Evolutionary conservation across 2,888 invertebrate species (phyloP), one percentile per base, ranked within the genome.

Genomic region (Cabera pusaria): DNA sequence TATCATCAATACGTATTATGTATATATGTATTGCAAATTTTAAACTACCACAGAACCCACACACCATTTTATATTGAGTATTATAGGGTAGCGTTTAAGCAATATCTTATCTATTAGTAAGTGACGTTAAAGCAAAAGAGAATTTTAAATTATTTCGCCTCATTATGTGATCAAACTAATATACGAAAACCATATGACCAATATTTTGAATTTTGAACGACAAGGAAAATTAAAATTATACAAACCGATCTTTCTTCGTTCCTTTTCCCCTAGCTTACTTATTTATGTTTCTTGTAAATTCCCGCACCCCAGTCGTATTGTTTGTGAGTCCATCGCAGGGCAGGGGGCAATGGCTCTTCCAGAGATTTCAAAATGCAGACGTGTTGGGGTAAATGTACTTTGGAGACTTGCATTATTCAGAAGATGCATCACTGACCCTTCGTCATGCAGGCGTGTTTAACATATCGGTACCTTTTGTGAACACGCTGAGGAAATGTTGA

Each of bases 351-450:
- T 36, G 35, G 10, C 35, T 18, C 22, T 22, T 35, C 18, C n/a
- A 29, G 17, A 18, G 6, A 37, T 28, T 29, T 42, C 57, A 64
- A 69, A 64, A 78, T 72, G 70, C 81, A 81, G 82, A 77, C 82
- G 66, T 43, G 32, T 49, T 48, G 67, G 64, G 83, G 83, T 81
- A 76, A 81, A 81, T 49, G 83, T 58, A 71, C 83, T 73, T 52
- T 45, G 44, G 49, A 49, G 49, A 57, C 49, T 22, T 82, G 67
- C 62, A 74, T 84, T 70, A 84, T 86, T 73, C 74, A 81, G 52
- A 36, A 53, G 63, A 59, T 72, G 75, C 75, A 77, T 72, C 75
- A 76, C 72, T 79, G 72, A 76, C 72, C 70, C 63, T 56, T 39
- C 36, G 46, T 45, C 47, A 50, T 44, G 49, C 44, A 53, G 59